Evolutionary conservation across 2,888 invertebrate genomes (phyloP).

Genomic region (Drosophila nigricruria): DNA sequence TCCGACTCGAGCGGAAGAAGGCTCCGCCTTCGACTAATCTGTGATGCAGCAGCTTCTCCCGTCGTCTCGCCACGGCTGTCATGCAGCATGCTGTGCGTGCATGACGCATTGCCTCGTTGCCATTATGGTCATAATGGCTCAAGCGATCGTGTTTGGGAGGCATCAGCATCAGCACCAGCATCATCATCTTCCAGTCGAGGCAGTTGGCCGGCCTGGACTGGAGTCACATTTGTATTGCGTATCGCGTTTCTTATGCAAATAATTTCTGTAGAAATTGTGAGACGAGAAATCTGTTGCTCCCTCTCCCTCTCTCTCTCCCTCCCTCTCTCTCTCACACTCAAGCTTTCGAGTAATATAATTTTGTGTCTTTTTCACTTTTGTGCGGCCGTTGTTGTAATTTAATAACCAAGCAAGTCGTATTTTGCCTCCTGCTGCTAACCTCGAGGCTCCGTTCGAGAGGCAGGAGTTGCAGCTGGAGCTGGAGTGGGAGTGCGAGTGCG

Average conservation of each 20-base stretch:
- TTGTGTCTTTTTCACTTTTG: slow-evolving; percentile 78
- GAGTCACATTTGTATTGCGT: slow-evolving; percentile 52
- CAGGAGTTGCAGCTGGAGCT: slow-evolving; percentile 21
- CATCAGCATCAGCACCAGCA: slow-evolving; percentile 62
- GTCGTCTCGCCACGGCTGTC: slow-evolving; percentile 7
- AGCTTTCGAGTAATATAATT: too few species aligned
- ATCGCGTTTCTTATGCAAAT: slow-evolving; percentile 82
- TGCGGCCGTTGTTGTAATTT: slow-evolving; percentile 75
- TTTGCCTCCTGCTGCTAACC: slow-evolving; percentile 78
- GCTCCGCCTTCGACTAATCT: slow-evolving; percentile 27
- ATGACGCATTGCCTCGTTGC: slow-evolving; percentile 80
- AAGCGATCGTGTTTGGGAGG: slow-evolving; percentile 73
- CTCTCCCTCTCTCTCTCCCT: background rate
- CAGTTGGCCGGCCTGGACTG: slow-evolving; percentile 32
- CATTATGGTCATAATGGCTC: slow-evolving; percentile 64
- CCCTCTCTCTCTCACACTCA: background rate
- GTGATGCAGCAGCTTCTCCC: slow-evolving; percentile 2
- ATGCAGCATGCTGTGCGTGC: slow-evolving; percentile 63
- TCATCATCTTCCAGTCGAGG: slow-evolving; percentile 43
- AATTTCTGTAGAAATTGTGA: slow-evolving; percentile 77
- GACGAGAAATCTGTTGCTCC: slow-evolving; percentile 66
- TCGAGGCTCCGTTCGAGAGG: slow-evolving; percentile 51
- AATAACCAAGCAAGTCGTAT: slow-evolving; percentile 77
- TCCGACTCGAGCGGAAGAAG: slow-evolving; percentile 17
- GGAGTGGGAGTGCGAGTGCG: slow-evolving; percentile 1